These are phyloP conservation scores for Cephus pulcher DNA, from an alignment of 2,888 invertebrate species.

Conservation along the genomic window DNA sequence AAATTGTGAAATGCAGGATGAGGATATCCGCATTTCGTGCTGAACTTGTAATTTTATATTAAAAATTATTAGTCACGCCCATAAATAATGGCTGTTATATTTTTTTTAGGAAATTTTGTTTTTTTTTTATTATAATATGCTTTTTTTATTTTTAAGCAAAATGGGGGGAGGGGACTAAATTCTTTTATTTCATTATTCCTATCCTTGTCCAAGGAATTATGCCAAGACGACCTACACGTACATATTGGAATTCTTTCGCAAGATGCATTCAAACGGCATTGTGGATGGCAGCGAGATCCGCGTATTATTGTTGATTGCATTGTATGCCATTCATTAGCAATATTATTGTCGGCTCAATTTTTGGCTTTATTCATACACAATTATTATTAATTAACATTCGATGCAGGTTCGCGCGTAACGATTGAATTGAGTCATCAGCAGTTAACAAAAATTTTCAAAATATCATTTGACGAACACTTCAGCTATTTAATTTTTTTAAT, in stretches of 20 bases:
- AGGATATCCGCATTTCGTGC: too few species aligned
- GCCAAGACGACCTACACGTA: constrained; percentile 29
- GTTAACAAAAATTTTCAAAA: too few species aligned
- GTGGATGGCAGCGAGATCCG: neutral
- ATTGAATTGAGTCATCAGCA: too few species aligned
- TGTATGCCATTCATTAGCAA: constrained; percentile 3
- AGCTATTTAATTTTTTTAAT: too few species aligned
- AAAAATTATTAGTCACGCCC: too few species aligned
- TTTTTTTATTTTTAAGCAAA: neutral
- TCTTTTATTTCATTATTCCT: neutral
- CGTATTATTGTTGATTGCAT: constrained; percentile 23
- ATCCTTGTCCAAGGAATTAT: constrained; percentile 21
- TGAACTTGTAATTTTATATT: too few species aligned
- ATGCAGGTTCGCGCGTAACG: too few species aligned
- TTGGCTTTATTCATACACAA: constrained; percentile 19
- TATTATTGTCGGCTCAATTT: constrained; percentile 21
- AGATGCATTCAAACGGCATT: constrained; percentile 17
- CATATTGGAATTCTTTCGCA: constrained; percentile 27
- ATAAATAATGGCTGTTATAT: too few species aligned
- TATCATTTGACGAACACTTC: too few species aligned
- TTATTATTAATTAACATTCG: constrained; percentile 21
- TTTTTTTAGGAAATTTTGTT: too few species aligned
- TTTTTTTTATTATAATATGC: too few species aligned
- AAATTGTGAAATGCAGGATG: too few species aligned
- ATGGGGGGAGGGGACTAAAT: neutral